These are phyloP conservation scores for Actenoides hombroni DNA, from an alignment of 2,113 vertebrate genomes.

Conservation along the genomic window DNA sequence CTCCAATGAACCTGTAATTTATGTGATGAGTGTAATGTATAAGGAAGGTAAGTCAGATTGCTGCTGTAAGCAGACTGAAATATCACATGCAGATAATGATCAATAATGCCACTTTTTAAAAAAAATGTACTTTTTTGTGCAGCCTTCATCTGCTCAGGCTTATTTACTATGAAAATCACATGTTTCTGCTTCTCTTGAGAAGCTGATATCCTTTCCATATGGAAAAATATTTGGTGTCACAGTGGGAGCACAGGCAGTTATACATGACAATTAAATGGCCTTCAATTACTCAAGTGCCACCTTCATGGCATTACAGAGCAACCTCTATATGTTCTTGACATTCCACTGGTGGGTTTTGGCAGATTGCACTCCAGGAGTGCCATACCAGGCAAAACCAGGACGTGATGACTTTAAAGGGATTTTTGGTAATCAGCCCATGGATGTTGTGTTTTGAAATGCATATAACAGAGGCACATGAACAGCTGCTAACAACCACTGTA, in stretches of 20 bases:
- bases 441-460: background rate
- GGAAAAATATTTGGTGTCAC: background rate
- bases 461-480: rapidly evolving
- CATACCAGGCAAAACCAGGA: background rate
- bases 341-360: rapidly evolving
- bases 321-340: background rate
- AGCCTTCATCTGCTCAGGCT: background rate
- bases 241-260: background rate
- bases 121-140: background rate
- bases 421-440: background rate
- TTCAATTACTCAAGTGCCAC: rapidly evolving
- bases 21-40: background rate
- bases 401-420: background rate
- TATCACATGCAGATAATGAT: rapidly evolving
- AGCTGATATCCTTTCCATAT: background rate
- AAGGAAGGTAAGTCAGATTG: background rate
- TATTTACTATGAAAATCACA: background rate
- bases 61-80: background rate
- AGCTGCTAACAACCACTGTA: rapidly evolving
- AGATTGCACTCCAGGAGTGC: background rate
- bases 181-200: background rate
- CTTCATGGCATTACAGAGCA: background rate
- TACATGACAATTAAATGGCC: rapidly evolving
- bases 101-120: background rate
- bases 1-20: background rate